Conservation (phyloP, 2,113 vertebrate species). For the Leptosomus discolor region DNA sequence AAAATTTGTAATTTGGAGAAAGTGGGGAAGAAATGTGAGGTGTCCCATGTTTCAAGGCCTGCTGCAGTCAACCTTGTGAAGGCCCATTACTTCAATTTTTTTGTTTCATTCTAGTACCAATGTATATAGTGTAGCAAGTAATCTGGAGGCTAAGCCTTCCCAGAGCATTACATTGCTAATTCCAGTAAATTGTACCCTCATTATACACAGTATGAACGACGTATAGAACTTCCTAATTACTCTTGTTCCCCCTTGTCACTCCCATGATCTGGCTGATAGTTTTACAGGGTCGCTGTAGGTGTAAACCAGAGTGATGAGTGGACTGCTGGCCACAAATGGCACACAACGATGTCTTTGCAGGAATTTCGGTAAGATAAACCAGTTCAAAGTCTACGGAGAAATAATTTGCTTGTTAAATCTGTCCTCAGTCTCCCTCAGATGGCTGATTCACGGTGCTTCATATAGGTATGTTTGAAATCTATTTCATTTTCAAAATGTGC, state of each 20-base stretch:
- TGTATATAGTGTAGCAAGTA: background rate
- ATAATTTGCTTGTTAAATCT: background rate
- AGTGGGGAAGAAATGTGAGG: background rate
- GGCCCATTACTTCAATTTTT: background rate
- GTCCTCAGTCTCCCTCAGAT: background rate
- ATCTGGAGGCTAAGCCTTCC: background rate
- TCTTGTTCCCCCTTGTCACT: background rate
- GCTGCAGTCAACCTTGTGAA: background rate
- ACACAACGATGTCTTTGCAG: accelerated
- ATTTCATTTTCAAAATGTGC: background rate
- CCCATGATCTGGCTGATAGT: background rate
- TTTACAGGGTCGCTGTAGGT: background rate
- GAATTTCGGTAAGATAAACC: background rate
- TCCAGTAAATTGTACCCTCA: background rate
- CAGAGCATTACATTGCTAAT: background rate
- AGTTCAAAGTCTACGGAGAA: background rate
- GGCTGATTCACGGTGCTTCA: background rate
- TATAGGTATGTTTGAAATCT: background rate
- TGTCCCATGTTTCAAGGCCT: background rate
- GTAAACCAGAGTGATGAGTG: background rate
- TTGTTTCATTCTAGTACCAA: background rate
- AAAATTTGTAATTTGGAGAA: background rate
- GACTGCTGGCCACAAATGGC: background rate
- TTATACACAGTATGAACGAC: background rate
- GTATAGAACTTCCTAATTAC: background rate